Percentiles rank a stretch among this genome's conserved stretches.
These are phyloP conservation scores for Morone chrysops DNA, from an alignment of 2,113 vertebrate species.

Conservation along the genomic window DNA sequence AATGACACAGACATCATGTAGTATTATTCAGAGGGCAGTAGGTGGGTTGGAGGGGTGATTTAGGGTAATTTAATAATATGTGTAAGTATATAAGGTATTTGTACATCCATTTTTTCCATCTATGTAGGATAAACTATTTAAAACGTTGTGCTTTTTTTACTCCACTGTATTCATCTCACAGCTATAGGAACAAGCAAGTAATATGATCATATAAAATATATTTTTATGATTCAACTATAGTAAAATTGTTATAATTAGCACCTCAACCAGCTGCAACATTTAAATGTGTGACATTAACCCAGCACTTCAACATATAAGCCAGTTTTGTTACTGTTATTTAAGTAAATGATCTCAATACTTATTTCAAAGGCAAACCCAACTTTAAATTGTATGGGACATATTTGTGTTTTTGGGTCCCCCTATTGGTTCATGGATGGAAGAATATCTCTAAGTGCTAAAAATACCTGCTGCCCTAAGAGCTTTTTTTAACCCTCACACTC, in stretches of 20 bases:
- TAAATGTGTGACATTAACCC: neutral
- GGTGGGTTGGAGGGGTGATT: no score
- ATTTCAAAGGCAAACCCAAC: neutral
- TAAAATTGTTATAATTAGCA: neutral
- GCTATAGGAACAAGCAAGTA: neutral
- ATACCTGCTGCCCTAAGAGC: neutral
- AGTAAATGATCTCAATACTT: neutral
- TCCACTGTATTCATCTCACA: neutral
- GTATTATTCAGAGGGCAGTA: no score
- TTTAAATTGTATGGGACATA: neutral
- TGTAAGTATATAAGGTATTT: no score
- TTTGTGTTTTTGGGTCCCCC: conserved; percentile 59
- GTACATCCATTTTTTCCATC: no score
- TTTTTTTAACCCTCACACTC: neutral
- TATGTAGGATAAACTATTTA: no score
- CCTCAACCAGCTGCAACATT: neutral
- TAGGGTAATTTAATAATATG: no score
- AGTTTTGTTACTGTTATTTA: neutral
- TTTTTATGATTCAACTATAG: neutral
- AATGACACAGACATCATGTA: no score
- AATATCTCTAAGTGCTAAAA: neutral
- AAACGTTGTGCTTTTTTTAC: neutral
- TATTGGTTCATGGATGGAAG: conserved; percentile 41
- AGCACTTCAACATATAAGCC: no score
- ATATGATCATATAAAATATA: neutral